Base-by-base conservation (phyloP, 2,888 invertebrate genomes). In the Dendrolimus houi region DNA sequence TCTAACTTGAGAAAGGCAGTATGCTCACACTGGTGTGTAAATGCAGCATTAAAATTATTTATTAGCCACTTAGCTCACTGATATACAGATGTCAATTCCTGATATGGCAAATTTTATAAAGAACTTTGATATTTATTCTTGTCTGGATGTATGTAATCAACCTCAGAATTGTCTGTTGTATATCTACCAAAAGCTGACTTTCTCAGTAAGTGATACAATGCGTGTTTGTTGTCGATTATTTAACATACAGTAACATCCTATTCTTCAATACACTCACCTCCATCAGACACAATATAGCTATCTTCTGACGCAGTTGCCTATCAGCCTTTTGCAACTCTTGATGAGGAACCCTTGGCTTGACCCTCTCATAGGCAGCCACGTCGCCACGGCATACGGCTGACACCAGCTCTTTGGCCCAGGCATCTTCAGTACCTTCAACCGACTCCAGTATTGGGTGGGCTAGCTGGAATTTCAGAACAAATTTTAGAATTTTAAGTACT, bases 251-350 rank as follows among this genome's bases (percentile, higher is more conserved):
- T 10, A 47, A 47, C 47, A 47, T 47, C 10, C 29, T 29, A 54
- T 3, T 7, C 8, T 54, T n/a, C 13, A 13, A 13, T 12, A 52
- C 7, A 1, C 1, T 12, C 9, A 94, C 94, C 93, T 99, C 98
- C 98, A 99, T 99, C 0, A 99, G 92, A 77, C 99, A 98, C 13
- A 99, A 91, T 17, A 99, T 92, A 0, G 97, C 97, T 61, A 99
- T 98, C 89, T 99, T 99, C 83, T 97, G 96, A 17, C 96, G 89
- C 65, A 99, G 88, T 72, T 94, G 94, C 0, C 94, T 81, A 74
- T 98, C 97, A 62, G 97, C 95, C 0, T 95, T 94, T 9, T 93
- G 93, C 17, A 99, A 88, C 83, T 98, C 98, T 0, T 97, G 95
- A 66, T 97, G 95, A 61, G 93, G 93, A 6, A 97, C 96, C 60